A percentile compares a stretch with the other conserved stretches of the same genome.
phyloP scores from a whole-genome alignment of 2,797 vertebrate species.

The Hemibagrus guttatus region DNA sequence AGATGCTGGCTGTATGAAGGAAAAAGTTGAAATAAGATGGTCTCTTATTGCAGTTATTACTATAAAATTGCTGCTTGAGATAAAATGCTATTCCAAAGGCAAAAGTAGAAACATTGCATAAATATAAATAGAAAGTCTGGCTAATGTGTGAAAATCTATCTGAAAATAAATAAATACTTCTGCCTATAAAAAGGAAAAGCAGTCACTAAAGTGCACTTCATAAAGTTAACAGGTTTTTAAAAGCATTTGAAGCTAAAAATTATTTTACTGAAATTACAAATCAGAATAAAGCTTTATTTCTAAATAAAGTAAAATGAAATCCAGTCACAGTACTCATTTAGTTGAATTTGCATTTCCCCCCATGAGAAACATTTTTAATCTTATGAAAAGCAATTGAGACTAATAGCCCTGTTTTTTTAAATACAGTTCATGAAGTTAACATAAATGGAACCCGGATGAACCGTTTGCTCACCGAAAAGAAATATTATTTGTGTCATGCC shows the following conservation, averaged over 20 bases:
- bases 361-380: neutral
- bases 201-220: neutral
- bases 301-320: neutral
- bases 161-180: neutral
- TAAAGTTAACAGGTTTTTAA: neutral
- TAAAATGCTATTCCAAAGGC: neutral
- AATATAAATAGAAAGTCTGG: neutral
- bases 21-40: neutral
- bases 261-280: neutral
- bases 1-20: constrained; percentile 36
- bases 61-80: neutral
- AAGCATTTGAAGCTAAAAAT: neutral
- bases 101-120: neutral
- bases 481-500: neutral
- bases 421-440: neutral
- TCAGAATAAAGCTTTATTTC: neutral
- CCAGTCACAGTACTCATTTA: neutral
- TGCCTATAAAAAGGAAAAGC: neutral
- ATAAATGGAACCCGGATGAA: neutral
- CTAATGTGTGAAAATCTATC: neutral
- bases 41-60: neutral
- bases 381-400: neutral
- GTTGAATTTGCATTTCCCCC: neutral
- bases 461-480: neutral
- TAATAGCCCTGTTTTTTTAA: neutral